Conservation (phyloP, 2,888 invertebrate genomes). For the Tetheella fluctuosa region DNA sequence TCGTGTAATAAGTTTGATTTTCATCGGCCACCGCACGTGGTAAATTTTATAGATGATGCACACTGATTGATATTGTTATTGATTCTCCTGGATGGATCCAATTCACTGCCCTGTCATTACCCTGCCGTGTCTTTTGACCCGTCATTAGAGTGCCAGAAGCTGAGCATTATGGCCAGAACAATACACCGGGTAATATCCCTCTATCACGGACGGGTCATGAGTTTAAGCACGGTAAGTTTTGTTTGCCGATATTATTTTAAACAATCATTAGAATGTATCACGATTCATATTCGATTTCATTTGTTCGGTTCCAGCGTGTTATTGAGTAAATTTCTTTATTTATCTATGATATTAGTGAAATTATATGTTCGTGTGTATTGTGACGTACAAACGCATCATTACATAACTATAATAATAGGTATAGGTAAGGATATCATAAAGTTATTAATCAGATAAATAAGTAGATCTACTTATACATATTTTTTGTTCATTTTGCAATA, state of each 20-base stretch:
- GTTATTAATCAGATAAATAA: no score
- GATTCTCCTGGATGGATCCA: conserved; percentile 57
- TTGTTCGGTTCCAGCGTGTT: conserved; percentile 36
- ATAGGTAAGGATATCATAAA: no score
- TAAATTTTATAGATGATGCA: conserved; percentile 51
- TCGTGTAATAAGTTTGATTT: conserved; percentile 51
- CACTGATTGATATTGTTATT: conserved; percentile 53
- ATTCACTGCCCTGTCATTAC: conserved; percentile 72
- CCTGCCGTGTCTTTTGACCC: conserved; percentile 75
- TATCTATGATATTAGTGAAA: conserved; percentile 16
- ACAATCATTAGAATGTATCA: conserved; percentile 60
- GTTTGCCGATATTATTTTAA: conserved; percentile 46
- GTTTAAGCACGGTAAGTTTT: conserved; percentile 58
- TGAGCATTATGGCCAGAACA: conserved; percentile 42
- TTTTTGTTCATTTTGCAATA: no score
- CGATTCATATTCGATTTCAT: conserved; percentile 56
- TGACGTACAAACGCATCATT: conserved; percentile 7
- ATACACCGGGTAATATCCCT: conserved; percentile 42
- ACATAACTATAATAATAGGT: no score
- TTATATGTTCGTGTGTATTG: conserved; percentile 10
- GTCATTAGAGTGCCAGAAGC: conserved; percentile 42
- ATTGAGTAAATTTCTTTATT: conserved; percentile 48
- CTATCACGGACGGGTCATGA: conserved; percentile 50
- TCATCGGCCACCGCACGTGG: conserved; percentile 54
- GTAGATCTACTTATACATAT: no score